phyloP scores from a whole-genome alignment of 2,888 invertebrate genomes.

The Camptogramma bilineatum region DNA sequence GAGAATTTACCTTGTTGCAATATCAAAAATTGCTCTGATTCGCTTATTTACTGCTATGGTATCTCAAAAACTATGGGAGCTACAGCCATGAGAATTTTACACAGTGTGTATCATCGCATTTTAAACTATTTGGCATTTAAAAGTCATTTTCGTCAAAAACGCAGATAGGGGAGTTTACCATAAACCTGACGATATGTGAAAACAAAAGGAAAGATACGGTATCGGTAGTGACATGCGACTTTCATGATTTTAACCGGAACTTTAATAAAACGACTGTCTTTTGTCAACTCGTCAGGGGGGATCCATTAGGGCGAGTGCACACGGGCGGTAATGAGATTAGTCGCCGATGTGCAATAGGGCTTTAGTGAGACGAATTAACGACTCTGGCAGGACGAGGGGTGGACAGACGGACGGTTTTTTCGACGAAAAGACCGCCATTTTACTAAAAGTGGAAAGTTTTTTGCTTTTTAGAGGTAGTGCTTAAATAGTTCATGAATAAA shows the following conservation, averaged over 20 bases:
- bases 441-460: neutral
- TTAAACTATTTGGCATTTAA: too few relatives aligned
- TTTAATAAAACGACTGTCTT: slow-evolving; percentile 51
- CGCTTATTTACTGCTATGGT: too few relatives aligned
- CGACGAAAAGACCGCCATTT: slow-evolving; percentile 30
- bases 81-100: too few relatives aligned
- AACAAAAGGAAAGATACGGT: neutral
- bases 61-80: too few relatives aligned
- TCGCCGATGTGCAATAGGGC: slow-evolving; percentile 55
- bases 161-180: too few relatives aligned
- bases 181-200: too few relatives aligned
- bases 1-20: too few relatives aligned
- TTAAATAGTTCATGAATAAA: neutral
- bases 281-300: slow-evolving; percentile 59
- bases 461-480: neutral
- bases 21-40: too few relatives aligned
- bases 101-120: too few relatives aligned
- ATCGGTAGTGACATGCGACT: slow-evolving; percentile 14
- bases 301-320: slow-evolving; percentile 61
- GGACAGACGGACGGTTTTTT: slow-evolving; percentile 38
- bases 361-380: slow-evolving; percentile 58
- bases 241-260: slow-evolving; percentile 37
- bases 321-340: slow-evolving; percentile 63
- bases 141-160: too few relatives aligned
- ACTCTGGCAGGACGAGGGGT: slow-evolving; percentile 43